Evolutionary conservation across 2,113 vertebrate species (phyloP).

Genomic region (Salminus brasiliensis): DNA sequence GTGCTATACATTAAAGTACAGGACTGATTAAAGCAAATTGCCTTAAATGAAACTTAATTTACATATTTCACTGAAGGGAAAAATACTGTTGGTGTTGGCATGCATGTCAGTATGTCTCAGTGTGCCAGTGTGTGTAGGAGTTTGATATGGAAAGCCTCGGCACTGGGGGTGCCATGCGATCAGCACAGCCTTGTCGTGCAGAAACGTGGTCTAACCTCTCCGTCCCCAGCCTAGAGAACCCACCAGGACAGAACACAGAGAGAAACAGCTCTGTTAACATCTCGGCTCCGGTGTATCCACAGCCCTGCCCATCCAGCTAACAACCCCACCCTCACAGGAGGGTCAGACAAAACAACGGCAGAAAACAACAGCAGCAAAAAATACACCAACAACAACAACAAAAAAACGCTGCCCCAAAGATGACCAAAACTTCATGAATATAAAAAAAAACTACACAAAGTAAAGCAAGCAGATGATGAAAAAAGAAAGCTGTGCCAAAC

Average conservation of each 20-base stretch:
- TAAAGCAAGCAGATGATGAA: constrained; percentile 13
- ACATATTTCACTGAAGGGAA: background rate
- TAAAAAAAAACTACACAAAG: background rate
- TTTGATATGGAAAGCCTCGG: constrained; percentile 74
- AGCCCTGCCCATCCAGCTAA: background rate
- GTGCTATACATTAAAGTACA: background rate
- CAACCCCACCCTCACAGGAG: background rate
- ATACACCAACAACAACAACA: background rate
- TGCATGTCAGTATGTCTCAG: constrained; percentile 6
- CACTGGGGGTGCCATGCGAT: constrained; percentile 75
- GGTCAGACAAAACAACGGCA: constrained; percentile 17
- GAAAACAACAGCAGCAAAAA: background rate
- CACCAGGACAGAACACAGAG: constrained; percentile 73
- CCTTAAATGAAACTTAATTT: background rate
- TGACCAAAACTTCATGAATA: background rate
- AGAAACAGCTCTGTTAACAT: constrained; percentile 76
- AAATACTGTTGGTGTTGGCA: background rate
- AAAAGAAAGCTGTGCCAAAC: background rate
- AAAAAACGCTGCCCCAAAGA: background rate
- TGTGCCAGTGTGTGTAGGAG: constrained; percentile 58
- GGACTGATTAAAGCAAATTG: background rate
- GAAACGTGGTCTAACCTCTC: constrained; percentile 82
- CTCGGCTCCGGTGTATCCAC: background rate
- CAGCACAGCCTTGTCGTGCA: constrained; percentile 80
- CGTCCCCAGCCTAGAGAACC: constrained; percentile 79